Percentiles rank a stretch among this genome's conserved stretches.
Conservation (phyloP, 2,797 vertebrate species). For the Tarsius wallacei region DNA sequence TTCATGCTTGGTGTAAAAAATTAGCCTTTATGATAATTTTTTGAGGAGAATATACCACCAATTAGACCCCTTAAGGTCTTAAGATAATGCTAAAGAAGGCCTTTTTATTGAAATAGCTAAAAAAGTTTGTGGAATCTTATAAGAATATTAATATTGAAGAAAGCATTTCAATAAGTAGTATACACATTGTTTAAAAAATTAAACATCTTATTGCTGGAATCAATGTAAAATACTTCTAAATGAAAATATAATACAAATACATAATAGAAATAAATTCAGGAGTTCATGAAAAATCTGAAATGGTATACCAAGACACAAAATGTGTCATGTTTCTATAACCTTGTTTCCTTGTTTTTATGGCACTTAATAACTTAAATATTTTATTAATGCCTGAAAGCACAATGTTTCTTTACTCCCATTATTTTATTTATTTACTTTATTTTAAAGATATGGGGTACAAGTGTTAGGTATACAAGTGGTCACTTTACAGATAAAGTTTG, state of each 20-base stretch:
- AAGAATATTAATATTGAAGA: not conserved
- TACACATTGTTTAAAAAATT: not conserved
- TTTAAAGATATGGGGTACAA: too few relatives aligned
- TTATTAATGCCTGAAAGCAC: not conserved
- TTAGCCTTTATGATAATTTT: not conserved
- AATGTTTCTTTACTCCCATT: not conserved
- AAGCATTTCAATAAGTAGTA: not conserved
- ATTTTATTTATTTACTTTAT: not conserved
- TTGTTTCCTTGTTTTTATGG: not conserved
- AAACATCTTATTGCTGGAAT: not conserved
- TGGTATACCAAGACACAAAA: not conserved
- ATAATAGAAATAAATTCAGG: not conserved
- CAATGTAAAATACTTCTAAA: not conserved
- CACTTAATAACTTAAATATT: not conserved
- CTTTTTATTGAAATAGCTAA: slow-evolving; percentile 43
- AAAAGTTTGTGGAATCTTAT: not conserved
- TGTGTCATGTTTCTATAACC: not conserved
- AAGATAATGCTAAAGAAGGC: not conserved
- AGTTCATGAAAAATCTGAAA: not conserved
- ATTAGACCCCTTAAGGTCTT: not conserved
- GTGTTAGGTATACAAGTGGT: too few relatives aligned
- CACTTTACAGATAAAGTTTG: too few relatives aligned
- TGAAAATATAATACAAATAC: not conserved
- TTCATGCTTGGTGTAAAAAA: not conserved
- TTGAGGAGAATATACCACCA: not conserved